Conservation (phyloP, 2,888 invertebrate species). For the Ecliptopera silaceata region DNA sequence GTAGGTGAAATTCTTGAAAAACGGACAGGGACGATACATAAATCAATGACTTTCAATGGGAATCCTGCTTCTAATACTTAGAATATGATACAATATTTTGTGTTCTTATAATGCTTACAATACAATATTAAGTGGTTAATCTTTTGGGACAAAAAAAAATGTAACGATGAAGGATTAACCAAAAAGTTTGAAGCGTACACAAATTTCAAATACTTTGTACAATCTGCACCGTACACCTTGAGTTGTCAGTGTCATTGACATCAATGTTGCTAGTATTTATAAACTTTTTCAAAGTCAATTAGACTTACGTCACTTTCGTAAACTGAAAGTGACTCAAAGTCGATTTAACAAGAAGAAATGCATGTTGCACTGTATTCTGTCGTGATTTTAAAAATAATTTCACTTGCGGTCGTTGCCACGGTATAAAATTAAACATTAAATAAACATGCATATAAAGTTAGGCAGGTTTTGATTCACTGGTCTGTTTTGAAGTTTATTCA, state of each 20-base stretch:
- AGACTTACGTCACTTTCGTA: constrained; percentile 22
- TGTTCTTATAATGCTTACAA: too few relatives aligned
- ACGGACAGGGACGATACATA: too few relatives aligned
- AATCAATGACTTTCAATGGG: too few relatives aligned
- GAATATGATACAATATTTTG: too few relatives aligned
- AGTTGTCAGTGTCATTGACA: constrained; percentile 29
- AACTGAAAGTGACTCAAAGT: constrained; percentile 31
- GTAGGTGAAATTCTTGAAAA: too few relatives aligned
- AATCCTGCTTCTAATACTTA: too few relatives aligned
- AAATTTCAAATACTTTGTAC: neutral
- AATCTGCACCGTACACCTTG: constrained; percentile 23
- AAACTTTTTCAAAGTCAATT: constrained; percentile 25
- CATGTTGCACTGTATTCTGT: constrained; percentile 34
- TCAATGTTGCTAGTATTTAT: constrained; percentile 27
- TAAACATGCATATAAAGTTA: constrained; percentile 76
- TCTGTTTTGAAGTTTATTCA: constrained; percentile 36
- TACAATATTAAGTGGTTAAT: too few relatives aligned
- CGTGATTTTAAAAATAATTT: constrained; percentile 44
- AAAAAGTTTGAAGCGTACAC: too few relatives aligned
- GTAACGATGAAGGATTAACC: too few relatives aligned
- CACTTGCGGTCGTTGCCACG: constrained; percentile 67
- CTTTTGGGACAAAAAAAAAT: too few relatives aligned
- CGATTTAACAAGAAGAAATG: constrained; percentile 35
- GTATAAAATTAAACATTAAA: constrained; percentile 80
- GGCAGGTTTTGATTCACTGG: constrained; percentile 67